Conservation (phyloP, 2,888 invertebrate genomes). For the Drosophila meridiana region DNA sequence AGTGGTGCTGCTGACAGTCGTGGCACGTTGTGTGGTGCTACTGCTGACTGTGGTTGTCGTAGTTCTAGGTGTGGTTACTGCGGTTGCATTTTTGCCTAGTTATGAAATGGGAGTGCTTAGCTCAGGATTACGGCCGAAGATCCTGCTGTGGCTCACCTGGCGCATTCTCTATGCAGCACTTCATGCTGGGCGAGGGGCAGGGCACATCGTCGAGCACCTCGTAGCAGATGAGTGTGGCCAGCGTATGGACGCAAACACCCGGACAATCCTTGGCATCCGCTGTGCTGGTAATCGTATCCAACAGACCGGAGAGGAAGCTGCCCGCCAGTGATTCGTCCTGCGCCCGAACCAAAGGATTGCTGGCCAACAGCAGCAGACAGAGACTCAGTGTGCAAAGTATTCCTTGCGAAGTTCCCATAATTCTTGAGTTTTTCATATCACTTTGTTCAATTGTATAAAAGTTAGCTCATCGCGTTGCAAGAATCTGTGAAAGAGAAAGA, state of each 20-base stretch:
- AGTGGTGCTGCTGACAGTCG: slow-evolving; percentile 78
- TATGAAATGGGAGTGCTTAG: background rate
- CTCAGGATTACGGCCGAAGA: too few species aligned
- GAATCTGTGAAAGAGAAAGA: slow-evolving; percentile 43
- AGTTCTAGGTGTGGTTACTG: slow-evolving; percentile 54
- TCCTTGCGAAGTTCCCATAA: slow-evolving; percentile 13
- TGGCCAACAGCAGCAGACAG: slow-evolving; percentile 42
- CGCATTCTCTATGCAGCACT: slow-evolving; percentile 92
- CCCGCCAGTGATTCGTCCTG: slow-evolving; percentile 93
- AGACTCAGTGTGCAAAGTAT: slow-evolving; percentile 27
- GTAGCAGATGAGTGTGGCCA: slow-evolving; percentile 94
- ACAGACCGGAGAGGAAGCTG: slow-evolving; percentile 92
- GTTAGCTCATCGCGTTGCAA: slow-evolving; percentile 56
- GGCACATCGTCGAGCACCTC: slow-evolving; percentile 93
- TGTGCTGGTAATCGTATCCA: slow-evolving; percentile 94
- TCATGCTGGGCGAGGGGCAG: slow-evolving; percentile 92
- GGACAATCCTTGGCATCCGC: slow-evolving; percentile 94
- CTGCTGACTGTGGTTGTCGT: slow-evolving; percentile 46
- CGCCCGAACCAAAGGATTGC: slow-evolving; percentile 42
- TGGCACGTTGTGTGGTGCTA: slow-evolving; percentile 61
- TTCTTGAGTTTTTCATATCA: slow-evolving; percentile 24
- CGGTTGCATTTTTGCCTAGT: slow-evolving; percentile 85
- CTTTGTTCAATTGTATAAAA: slow-evolving; percentile 16
- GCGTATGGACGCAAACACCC: slow-evolving; percentile 93
- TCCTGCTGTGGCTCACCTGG: slow-evolving; percentile 83